Evolutionary conservation across 2,113 vertebrate species (phyloP), one percentile per base, ranked within the genome.

Genomic region (Pterophyllum scalare): DNA sequence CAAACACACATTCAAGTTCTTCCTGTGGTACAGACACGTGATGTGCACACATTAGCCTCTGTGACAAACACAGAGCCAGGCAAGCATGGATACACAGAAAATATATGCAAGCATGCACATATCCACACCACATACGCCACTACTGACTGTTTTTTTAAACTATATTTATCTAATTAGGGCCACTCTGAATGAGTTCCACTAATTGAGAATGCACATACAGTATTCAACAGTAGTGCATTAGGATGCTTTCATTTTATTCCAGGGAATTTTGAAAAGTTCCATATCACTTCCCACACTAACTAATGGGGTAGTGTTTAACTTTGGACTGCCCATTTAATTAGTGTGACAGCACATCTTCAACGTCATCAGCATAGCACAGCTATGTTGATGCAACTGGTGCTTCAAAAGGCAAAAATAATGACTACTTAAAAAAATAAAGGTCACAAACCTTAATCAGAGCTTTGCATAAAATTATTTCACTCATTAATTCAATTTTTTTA

Each of bases 161-260:
- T 77, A 70, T 80, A 74, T 86, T 76, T 57, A 80, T 79, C 56
- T 75, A 86, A 87, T 87, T 78, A 35, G 28, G n/a, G 22, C 54
- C 62, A 76, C 70, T 67, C 64, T 52, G 74, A 65, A 80, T 57
- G 49, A 79, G 24, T 28, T 61, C 26, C 35, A 46, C 59, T 90
- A 77, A 82, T 61, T 87, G 35, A 67, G 59, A 82, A 65, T 76
- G 79, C 35, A 76, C 33, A 79, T 38, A 57, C 28, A 77, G 61
- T 77, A 58, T 83, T 65, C 33, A 64, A 86, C 15, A 78, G 38
- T 22, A 58, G 70, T 17, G 22, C 43, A 62, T 43, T 20, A 35
- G n/a, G 20, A 82, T 56, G 56, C 56, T 83, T 74, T 78, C 6
- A 67, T 82, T 84, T 79, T 15, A 57, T 64, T 79, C 14, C 35